These are phyloP conservation scores for Fragum sueziense DNA, from an alignment of 2,888 invertebrate species.

Conservation along the genomic window DNA sequence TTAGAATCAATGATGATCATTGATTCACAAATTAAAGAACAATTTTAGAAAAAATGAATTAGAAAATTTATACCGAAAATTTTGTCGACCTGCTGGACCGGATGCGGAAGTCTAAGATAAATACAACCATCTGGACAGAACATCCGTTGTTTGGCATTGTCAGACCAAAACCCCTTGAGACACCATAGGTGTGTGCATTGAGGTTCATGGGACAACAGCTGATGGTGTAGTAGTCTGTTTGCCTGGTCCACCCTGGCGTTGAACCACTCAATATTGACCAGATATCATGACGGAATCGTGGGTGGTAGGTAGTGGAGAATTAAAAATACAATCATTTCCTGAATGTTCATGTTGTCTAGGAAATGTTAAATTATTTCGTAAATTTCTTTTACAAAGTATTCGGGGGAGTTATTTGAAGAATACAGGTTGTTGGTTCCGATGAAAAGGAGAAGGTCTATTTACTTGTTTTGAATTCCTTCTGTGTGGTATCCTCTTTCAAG, in stretches of 20 bases:
- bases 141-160: too few relatives aligned
- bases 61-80: too few relatives aligned
- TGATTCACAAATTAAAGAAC: too few relatives aligned
- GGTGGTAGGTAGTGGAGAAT: background rate
- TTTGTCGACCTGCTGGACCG: too few relatives aligned
- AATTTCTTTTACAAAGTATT: background rate
- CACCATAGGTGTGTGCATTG: background rate
- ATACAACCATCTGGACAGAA: background rate
- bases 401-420: background rate
- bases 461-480: too few relatives aligned
- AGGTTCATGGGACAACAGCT: too few relatives aligned
- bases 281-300: background rate
- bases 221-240: background rate
- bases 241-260: conserved; percentile 2
- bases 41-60: too few relatives aligned
- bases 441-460: background rate
- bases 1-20: too few relatives aligned
- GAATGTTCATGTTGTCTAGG: background rate
- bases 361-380: background rate
- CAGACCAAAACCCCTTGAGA: conserved; percentile 11
- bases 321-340: background rate
- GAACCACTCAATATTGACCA: background rate
- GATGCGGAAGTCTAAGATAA: too few relatives aligned
- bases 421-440: conserved; percentile 17
- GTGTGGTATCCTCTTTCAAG: too few relatives aligned